Percentiles rank a stretch among this genome's conserved stretches.
phyloP scores from a whole-genome alignment of 1,140 invertebrate species.

The Diprion similis region DNA sequence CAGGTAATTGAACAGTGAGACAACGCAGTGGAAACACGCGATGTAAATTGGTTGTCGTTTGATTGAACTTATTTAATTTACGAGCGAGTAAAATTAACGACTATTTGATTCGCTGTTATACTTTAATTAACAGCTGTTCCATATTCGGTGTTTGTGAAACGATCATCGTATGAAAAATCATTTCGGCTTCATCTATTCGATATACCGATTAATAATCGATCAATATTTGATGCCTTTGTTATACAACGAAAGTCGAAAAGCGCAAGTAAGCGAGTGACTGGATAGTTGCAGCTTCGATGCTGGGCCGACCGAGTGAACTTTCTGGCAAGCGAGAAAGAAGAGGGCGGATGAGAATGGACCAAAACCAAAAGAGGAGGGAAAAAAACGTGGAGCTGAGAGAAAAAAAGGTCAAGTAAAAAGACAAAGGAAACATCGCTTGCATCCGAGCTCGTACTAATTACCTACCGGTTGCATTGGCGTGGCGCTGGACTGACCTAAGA shows the following conservation, averaged over 20 bases:
- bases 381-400: no score
- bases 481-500: conserved; percentile 30
- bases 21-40: no score
- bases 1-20: no score
- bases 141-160: no score
- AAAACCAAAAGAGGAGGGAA: background rate
- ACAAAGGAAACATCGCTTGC: conserved; percentile 14
- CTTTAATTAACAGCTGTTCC: no score
- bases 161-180: no score
- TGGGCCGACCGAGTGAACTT: background rate
- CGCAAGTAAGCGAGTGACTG: conserved; percentile 11
- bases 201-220: conserved; percentile 5
- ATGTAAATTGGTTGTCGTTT: no score
- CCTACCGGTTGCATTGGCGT: conserved; percentile 50
- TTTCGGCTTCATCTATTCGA: no score
- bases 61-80: no score
- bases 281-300: background rate
- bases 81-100: no score
- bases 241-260: background rate
- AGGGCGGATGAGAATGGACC: background rate
- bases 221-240: background rate
- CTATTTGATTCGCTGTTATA: no score
- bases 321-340: background rate
- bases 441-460: conserved; percentile 57
- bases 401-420: no score